Evolutionary conservation across 2,797 vertebrate species (phyloP).

Genomic region (Craterocephalus amniculus): DNA sequence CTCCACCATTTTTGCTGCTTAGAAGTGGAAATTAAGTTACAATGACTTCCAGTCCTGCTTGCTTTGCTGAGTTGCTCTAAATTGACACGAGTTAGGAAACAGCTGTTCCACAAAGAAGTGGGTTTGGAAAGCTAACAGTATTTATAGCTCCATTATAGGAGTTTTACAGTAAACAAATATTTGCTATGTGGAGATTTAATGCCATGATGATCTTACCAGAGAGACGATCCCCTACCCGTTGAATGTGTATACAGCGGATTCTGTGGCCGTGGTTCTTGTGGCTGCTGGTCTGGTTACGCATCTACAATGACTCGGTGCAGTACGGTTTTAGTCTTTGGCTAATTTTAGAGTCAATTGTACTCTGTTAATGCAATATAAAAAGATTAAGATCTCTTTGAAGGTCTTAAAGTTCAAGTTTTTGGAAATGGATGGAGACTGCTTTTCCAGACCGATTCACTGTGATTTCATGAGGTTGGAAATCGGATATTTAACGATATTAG

Average conservation of each 20-base stretch:
- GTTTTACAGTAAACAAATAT: neutral
- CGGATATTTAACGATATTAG: neutral
- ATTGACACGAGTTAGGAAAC: neutral
- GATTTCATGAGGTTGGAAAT: too few species aligned
- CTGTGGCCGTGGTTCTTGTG: neutral
- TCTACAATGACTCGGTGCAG: neutral
- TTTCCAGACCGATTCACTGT: too few species aligned
- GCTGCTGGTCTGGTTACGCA: neutral
- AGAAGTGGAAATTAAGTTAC: neutral
- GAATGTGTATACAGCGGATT: too few species aligned
- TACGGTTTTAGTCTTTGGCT: neutral
- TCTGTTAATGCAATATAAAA: neutral
- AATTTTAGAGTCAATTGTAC: neutral
- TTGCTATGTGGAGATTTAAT: neutral
- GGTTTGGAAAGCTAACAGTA: neutral
- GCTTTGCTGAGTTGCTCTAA: neutral
- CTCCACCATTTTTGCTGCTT: neutral
- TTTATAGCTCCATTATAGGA: neutral
- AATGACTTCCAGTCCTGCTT: neutral
- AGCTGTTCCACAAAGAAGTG: too few species aligned
- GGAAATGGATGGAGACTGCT: too few species aligned
- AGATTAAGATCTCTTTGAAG: too few species aligned
- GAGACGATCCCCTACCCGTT: neutral
- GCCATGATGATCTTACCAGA: too few species aligned
- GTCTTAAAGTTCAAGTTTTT: too few species aligned